A percentile compares a stretch with the other conserved stretches of the same genome.
These are phyloP conservation scores for Romanogobio albipinnatus DNA, from an alignment of 2,113 vertebrate species.

Conservation along the genomic window DNA sequence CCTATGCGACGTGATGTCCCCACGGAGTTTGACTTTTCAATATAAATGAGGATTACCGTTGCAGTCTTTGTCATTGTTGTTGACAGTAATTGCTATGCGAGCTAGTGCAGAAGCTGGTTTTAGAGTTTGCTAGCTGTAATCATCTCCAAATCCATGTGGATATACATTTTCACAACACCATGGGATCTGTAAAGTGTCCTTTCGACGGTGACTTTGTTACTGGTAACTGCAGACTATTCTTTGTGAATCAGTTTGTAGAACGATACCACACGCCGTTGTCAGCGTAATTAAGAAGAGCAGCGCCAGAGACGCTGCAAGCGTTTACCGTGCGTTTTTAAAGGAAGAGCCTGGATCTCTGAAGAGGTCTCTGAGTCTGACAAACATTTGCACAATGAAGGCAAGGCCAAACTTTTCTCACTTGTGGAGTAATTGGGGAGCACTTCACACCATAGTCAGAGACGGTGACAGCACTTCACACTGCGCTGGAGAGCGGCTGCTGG, in stretches of 20 bases:
- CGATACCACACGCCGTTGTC: not conserved
- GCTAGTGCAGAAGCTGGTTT: not conserved
- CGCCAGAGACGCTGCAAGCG: not conserved
- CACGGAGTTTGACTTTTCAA: conserved; percentile 29
- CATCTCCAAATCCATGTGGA: conserved; percentile 32
- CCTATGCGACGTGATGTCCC: not conserved
- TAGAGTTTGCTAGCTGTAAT: conserved; percentile 3
- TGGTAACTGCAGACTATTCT: not conserved
- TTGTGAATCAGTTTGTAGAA: conserved; percentile 20
- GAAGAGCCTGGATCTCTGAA: conserved; percentile 4
- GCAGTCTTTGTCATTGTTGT: conserved; percentile 11
- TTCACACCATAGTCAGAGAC: conserved; percentile 45
- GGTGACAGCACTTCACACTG: conserved; percentile 56
- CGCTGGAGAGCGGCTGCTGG: conserved; percentile 49
- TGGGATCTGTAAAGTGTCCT: conserved; percentile 36
- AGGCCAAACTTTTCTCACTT: conserved; percentile 44
- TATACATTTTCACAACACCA: not conserved
- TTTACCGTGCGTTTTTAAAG: conserved; percentile 17
- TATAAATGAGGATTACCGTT: conserved; percentile 39
- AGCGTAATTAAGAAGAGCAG: conserved; percentile 7
- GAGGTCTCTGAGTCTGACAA: conserved; percentile 40
- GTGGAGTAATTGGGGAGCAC: conserved; percentile 54
- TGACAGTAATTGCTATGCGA: conserved; percentile 39
- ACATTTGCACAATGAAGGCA: conserved; percentile 46
- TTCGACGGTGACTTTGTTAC: conserved; percentile 9